A percentile compares a stretch with the other conserved stretches of the same genome.
Conservation (phyloP, 2,797 vertebrate genomes). For the Tiaroga cobitis region DNA sequence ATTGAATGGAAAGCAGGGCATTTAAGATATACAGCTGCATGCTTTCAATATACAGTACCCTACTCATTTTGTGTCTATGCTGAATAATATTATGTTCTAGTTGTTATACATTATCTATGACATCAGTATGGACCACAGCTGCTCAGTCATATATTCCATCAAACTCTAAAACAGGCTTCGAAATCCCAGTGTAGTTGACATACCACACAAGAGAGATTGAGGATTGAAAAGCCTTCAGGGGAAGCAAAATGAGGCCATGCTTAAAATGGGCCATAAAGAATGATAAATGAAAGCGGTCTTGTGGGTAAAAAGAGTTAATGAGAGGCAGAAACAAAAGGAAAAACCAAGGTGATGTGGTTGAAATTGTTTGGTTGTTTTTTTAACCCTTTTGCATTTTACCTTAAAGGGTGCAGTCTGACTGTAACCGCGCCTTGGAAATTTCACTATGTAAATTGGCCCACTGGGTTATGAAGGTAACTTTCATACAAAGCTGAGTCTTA, state of each 20-base stretch:
- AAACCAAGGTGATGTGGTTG: not conserved
- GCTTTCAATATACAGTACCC: slow-evolving; percentile 36
- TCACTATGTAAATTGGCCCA: not conserved
- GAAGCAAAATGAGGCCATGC: slow-evolving; percentile 72
- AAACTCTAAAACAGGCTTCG: slow-evolving; percentile 45
- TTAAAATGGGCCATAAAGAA: slow-evolving; percentile 66
- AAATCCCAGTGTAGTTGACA: slow-evolving; percentile 50
- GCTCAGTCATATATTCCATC: slow-evolving; percentile 29
- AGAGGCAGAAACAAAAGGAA: slow-evolving; percentile 8
- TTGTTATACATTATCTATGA: slow-evolving; percentile 38
- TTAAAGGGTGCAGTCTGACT: not conserved
- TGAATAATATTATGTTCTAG: slow-evolving; percentile 11
- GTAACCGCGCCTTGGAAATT: not conserved
- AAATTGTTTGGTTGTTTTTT: not conserved
- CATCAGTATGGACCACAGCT: slow-evolving; percentile 43
- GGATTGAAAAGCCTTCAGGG: slow-evolving; percentile 65
- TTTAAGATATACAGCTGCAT: slow-evolving; percentile 42
- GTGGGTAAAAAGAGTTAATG: slow-evolving; percentile 33
- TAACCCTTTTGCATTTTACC: not conserved
- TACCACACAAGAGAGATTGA: slow-evolving; percentile 58
- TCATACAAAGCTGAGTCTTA: slow-evolving; percentile 19
- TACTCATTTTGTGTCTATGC: slow-evolving; percentile 10
- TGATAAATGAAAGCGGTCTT: slow-evolving; percentile 37
- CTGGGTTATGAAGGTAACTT: slow-evolving; percentile 25
- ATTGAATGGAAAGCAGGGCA: not conserved